Percentiles rank a stretch among this genome's conserved stretches.
Evolutionary conservation across 92 coral and sea anemone species (phyloP).

Genomic region (Phenganax stokvisi): DNA sequence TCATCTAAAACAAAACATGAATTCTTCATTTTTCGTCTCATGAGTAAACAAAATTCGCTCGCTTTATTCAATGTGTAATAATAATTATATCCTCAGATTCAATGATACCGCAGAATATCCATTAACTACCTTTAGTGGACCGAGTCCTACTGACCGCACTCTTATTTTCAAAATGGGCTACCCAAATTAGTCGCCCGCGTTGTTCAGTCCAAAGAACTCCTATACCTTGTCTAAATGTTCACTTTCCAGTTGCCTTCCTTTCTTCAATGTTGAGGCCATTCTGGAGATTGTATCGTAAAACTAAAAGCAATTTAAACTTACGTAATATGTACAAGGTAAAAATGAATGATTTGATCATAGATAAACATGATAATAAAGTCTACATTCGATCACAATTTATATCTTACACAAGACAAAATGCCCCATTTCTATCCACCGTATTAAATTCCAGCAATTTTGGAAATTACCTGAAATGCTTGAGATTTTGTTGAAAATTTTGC

Average conservation of each 20-base stretch:
- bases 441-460: not conserved
- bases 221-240: constrained; percentile 25
- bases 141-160: no score
- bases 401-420: not conserved
- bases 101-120: no score
- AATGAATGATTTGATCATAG: not conserved
- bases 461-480: constrained; percentile 18
- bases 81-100: no score
- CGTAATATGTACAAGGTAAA: no score
- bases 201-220: no score
- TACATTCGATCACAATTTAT: not conserved
- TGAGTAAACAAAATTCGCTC: no score
- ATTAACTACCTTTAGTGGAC: no score
- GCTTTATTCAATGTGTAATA: no score
- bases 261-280: constrained; percentile 80
- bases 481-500: constrained; percentile 31
- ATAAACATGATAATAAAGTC: not conserved
- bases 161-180: no score
- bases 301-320: constrained; percentile 39
- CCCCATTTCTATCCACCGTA: not conserved
- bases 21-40: not conserved
- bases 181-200: no score
- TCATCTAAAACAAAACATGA: constrained; percentile 12
- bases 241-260: constrained; percentile 51
- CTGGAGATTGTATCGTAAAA: constrained; percentile 66